Percentiles rank a stretch among this genome's conserved stretches.
Evolutionary conservation across 2,888 invertebrate species (phyloP).

Genomic region (Oithona nana): DNA sequence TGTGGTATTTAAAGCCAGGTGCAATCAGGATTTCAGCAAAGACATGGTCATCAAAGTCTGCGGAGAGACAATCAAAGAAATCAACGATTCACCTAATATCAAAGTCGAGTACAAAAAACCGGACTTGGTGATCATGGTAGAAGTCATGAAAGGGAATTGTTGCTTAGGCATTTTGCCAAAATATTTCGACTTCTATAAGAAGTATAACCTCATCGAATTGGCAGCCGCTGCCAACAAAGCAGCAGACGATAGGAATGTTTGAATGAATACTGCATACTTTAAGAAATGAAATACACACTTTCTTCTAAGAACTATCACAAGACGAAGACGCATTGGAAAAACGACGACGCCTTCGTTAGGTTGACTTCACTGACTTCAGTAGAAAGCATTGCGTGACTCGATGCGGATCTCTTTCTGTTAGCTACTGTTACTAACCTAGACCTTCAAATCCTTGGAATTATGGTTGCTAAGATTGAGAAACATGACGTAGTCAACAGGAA

Average conservation of each 20-base stretch:
- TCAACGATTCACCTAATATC: not conserved
- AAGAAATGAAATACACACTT: too few species aligned
- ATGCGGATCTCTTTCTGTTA: too few species aligned
- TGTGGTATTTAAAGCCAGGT: not conserved
- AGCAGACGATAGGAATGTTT: not conserved
- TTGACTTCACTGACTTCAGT: too few species aligned
- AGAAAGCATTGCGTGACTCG: too few species aligned
- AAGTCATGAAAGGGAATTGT: conserved; percentile 10
- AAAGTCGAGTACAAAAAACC: conserved; percentile 1
- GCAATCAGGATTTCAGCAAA: conserved; percentile 1
- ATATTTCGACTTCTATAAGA: not conserved
- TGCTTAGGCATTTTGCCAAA: conserved; percentile 9
- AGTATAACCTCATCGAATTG: conserved; percentile 15
- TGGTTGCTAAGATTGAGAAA: too few species aligned
- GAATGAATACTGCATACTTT: not conserved
- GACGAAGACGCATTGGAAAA: not conserved
- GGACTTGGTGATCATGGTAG: not conserved
- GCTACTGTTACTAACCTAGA: too few species aligned
- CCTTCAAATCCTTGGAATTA: too few species aligned
- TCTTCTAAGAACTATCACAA: too few species aligned
- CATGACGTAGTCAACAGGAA: too few species aligned
- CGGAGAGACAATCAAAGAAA: not conserved
- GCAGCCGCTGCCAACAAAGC: not conserved
- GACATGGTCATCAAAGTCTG: not conserved
- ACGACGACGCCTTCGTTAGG: not conserved